phyloP scores from a whole-genome alignment of 2,797 vertebrate species.

The Kryptopterus vitreolus region DNA sequence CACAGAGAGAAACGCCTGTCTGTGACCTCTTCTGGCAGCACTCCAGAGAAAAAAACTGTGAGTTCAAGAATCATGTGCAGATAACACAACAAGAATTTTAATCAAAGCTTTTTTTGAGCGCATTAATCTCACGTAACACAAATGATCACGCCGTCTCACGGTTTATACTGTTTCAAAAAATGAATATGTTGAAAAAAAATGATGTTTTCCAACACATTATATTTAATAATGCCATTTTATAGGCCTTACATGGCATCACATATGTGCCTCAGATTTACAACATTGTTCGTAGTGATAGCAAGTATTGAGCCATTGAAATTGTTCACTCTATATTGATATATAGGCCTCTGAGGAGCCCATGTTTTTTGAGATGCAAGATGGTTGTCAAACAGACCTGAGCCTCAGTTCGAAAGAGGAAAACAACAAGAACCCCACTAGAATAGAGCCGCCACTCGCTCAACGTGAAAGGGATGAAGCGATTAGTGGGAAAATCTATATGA shows the following conservation, averaged over 20 bases:
- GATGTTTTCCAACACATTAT: conserved; percentile 5
- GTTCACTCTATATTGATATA: conserved; percentile 95
- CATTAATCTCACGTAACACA: conserved; percentile 9
- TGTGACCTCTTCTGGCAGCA: conserved; percentile 82
- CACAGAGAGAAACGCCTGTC: conserved; percentile 89
- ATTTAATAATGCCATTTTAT: background rate
- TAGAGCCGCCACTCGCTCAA: conserved; percentile 49
- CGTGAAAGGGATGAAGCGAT: conserved; percentile 54
- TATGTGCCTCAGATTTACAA: conserved; percentile 17
- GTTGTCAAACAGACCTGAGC: conserved; percentile 72
- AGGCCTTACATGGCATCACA: background rate
- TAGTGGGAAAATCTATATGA: conserved; percentile 35
- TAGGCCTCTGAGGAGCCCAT: conserved; percentile 93
- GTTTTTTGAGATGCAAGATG: conserved; percentile 89
- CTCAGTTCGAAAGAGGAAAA: conserved; percentile 68
- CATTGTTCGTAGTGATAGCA: conserved; percentile 27
- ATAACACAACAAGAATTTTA: conserved; percentile 3
- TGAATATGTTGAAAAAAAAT: conserved; percentile 8
- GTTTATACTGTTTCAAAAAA: conserved; percentile 8
- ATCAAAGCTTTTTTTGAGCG: conserved; percentile 19
- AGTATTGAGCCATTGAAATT: conserved; percentile 80
- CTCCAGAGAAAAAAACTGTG: conserved; percentile 83
- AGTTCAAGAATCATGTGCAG: conserved; percentile 52
- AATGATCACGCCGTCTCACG: conserved; percentile 20
- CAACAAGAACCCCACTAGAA: conserved; percentile 60